A percentile compares a stretch with the other conserved stretches of the same genome.
Evolutionary conservation across 1,140 invertebrate species (phyloP).

Genomic region (Metaphire vulgaris): DNA sequence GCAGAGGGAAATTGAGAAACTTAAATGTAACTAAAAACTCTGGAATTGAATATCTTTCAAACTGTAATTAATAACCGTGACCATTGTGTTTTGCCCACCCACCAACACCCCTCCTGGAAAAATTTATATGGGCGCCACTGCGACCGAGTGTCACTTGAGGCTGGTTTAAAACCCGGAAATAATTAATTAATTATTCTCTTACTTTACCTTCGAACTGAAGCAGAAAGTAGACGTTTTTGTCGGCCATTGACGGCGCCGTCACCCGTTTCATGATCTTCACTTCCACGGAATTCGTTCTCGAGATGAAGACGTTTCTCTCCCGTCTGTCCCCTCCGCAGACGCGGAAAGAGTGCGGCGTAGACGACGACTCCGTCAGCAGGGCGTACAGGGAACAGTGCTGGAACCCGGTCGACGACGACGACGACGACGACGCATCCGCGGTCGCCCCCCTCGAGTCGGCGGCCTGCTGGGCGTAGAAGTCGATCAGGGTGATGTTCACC

Average conservation of each 20-base stretch:
- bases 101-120: no score
- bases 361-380: constrained; percentile 13
- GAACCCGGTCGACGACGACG: background rate
- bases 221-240: constrained; percentile 3
- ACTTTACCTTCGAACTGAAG: constrained; percentile 17
- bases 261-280: constrained; percentile 14
- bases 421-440: background rate
- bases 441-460: no score
- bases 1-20: no score
- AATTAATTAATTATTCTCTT: no score
- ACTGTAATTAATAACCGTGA: no score
- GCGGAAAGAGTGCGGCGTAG: background rate
- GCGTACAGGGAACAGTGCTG: constrained; percentile 22
- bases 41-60: no score
- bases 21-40: no score
- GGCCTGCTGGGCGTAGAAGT: constrained; percentile 20
- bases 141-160: no score
- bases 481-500: constrained; percentile 25
- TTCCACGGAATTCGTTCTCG: constrained; percentile 23
- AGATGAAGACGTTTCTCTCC: constrained; percentile 15
- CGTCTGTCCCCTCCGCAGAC: constrained; percentile 24
- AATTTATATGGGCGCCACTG: no score
- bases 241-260: background rate
- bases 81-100: no score
- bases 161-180: no score